Percentiles rank a stretch among this genome's conserved stretches.
Evolutionary conservation across 2,888 invertebrate species (phyloP).

Genomic region (Terebella lapidaria): DNA sequence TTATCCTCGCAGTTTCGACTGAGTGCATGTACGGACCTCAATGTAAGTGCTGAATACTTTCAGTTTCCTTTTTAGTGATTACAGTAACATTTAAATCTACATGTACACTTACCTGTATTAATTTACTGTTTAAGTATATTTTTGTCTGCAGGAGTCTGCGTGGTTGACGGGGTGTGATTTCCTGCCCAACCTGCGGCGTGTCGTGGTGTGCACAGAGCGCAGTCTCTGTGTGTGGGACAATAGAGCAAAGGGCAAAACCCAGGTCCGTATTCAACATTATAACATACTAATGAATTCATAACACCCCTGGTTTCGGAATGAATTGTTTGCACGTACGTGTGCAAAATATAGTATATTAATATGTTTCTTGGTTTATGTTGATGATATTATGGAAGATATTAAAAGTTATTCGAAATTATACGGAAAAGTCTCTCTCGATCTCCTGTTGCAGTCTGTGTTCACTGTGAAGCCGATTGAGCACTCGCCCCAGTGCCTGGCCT

Average conservation of each 20-base stretch:
- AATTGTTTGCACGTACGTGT: too few species aligned
- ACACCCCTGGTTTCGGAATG: too few species aligned
- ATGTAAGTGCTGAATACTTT: conserved; percentile 39
- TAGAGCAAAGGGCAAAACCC: conserved; percentile 45
- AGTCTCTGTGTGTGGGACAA: conserved; percentile 48
- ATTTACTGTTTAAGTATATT: too few species aligned
- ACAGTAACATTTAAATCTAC: too few species aligned
- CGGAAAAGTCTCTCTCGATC: background rate
- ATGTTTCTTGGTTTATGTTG: too few species aligned
- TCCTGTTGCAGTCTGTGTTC: conserved; percentile 20
- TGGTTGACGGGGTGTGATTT: conserved; percentile 51
- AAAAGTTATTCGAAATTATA: background rate
- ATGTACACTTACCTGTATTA: too few species aligned
- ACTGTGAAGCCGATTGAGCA: conserved; percentile 47
- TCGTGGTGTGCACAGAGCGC: conserved; percentile 45
- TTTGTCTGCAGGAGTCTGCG: conserved; percentile 46
- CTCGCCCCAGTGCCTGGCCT: conserved; percentile 44
- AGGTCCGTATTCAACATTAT: too few species aligned
- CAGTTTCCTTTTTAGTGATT: too few species aligned
- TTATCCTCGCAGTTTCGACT: conserved; percentile 26
- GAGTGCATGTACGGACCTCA: conserved; percentile 42
- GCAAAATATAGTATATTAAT: too few species aligned
- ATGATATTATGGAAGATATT: background rate
- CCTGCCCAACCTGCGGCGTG: conserved; percentile 40
- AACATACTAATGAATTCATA: too few species aligned